Base-by-base conservation (phyloP, 1,140 invertebrate genomes). In the Trachelipus rathkii region DNA sequence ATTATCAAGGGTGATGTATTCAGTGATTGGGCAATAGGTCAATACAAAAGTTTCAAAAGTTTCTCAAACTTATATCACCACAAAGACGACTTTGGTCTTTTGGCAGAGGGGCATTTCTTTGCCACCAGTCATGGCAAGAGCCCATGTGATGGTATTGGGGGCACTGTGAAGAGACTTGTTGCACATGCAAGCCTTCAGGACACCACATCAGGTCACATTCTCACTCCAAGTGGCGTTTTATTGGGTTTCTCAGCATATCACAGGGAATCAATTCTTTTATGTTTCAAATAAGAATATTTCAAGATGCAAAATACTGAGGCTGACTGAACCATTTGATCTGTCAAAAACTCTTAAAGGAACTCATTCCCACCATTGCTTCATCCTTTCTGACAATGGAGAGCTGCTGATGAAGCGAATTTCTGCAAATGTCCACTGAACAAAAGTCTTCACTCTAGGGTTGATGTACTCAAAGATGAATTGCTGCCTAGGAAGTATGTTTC, bases 141-240 rank as follows among this genome's bases (percentile, higher is more conserved):
- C 21, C 33, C 44, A 19, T 75, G 44, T 75, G 74, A 75, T 75
- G 74, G 74, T 13, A 70, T 44, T 33, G 71, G 71, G 21, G 71
- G 75, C 10, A 74, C 75, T 46, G 44, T 66, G 53, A 76, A 76
- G 8, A 15, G 11, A 15, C 50, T 60, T 60, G 50, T 60, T 3
- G 50, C 50, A 13, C 11, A 19, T 13, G 50, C 50, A 15, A 60
- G 50, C 21, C 21, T 70, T 11, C 68, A 70, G 10, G 19, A 3
- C 1, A 21, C 68, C 11, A 21, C 11, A 15, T 11, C 10, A 13
- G n/a, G 23, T 4, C 15, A 70, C 15, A 70, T 70, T 10, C 68
- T 21, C 15, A 70, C 68, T 70, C 19, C 68, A 15, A 11, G 11
- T 23, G n/a, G 11, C 11, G 68, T 70, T 60, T 60, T 3, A 13